Percentiles rank a stretch among this genome's conserved stretches.
Evolutionary conservation across 2,888 invertebrate genomes (phyloP).

Genomic region (Torymus auratus): DNA sequence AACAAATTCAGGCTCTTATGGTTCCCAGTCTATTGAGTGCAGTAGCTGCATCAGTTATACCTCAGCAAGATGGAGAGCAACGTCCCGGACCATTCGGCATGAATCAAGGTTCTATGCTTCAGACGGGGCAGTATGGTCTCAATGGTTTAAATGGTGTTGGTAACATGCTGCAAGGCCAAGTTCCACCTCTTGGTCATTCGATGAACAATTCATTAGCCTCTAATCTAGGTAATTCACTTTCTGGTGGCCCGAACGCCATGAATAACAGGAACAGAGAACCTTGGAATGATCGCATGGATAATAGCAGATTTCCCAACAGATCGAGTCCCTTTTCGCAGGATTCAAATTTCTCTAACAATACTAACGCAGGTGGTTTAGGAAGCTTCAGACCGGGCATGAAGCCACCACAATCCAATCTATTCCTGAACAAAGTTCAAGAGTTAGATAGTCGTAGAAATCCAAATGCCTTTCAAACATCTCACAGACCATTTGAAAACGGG

Average conservation of each 20-base stretch:
- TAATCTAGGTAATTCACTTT: not conserved
- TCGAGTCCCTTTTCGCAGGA: slow-evolving; percentile 66
- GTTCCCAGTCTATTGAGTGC: slow-evolving; percentile 71
- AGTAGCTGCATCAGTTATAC: slow-evolving; percentile 64
- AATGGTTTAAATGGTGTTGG: slow-evolving; percentile 72
- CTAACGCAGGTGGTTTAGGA: slow-evolving; percentile 45
- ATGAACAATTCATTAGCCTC: slow-evolving; percentile 57
- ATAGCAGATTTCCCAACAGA: slow-evolving; percentile 64
- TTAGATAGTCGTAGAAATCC: slow-evolving; percentile 81
- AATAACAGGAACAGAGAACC: slow-evolving; percentile 61
- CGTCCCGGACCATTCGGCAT: slow-evolving; percentile 63
- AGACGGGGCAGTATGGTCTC: slow-evolving; percentile 68
- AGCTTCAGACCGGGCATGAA: slow-evolving; percentile 62
- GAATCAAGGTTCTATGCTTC: slow-evolving; percentile 65
- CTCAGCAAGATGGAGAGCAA: slow-evolving; percentile 62
- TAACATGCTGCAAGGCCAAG: slow-evolving; percentile 66
- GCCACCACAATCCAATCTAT: slow-evolving; percentile 61
- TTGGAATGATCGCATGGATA: slow-evolving; percentile 63
- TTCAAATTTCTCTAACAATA: slow-evolving; percentile 43
- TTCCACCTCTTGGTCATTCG: slow-evolving; percentile 56
- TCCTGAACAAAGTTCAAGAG: slow-evolving; percentile 71
- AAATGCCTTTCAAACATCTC: slow-evolving; percentile 77
- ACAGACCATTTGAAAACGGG: slow-evolving; percentile 64
- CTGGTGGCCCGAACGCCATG: slow-evolving; percentile 32
- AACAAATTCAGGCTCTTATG: slow-evolving; percentile 69